Evolutionary conservation across 2,113 vertebrate species (phyloP), one percentile per base, ranked within the genome.

Genomic region (Oxyruncus cristatus): DNA sequence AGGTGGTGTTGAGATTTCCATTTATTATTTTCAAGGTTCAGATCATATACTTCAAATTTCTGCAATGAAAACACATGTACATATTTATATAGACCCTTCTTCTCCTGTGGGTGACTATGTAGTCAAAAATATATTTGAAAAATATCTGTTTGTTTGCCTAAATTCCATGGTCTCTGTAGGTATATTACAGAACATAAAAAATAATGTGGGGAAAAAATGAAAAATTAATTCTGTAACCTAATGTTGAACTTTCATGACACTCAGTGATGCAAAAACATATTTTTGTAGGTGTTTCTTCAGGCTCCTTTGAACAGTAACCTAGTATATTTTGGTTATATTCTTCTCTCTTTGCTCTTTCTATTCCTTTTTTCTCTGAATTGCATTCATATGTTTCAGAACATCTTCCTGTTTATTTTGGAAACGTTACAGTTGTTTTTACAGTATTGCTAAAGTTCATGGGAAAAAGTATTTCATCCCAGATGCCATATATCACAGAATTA

Each of bases 1-100:
- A 8, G 3, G 3, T 1, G 2, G 1, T 11, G 7, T 41, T 56
- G 46, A 42, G 11, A 20, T 58, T 91, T 58, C 20, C 26, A 2
- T 52, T 46, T 68, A 24, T 49, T 62, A 12, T 59, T 47, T 20
- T 16, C 14, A 44, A 42, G 8, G 3, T 58, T 91, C 8, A 93
- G 33, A 12, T 3, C 21, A 32, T 23, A 46, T 2, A 9, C 9
- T 65, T 73, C 21, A 52, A 52, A 32, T 67, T 66, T 80, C 30
- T 33, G 5, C 37, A 77, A 6, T 12, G 9, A 42, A 71, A 71
- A 14, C 24, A 26, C 49, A 50, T 14, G 26, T 50, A 26, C 8
- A 26, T 50, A 50, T 50, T 50, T 50, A 26, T 50, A 50, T 8
- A 50, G 49, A 16, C 49, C 5, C 26, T 50, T 50, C 49, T 50